These are phyloP conservation scores for Ischnura elegans DNA, from an alignment of 2,888 invertebrate species.

Conservation along the genomic window DNA sequence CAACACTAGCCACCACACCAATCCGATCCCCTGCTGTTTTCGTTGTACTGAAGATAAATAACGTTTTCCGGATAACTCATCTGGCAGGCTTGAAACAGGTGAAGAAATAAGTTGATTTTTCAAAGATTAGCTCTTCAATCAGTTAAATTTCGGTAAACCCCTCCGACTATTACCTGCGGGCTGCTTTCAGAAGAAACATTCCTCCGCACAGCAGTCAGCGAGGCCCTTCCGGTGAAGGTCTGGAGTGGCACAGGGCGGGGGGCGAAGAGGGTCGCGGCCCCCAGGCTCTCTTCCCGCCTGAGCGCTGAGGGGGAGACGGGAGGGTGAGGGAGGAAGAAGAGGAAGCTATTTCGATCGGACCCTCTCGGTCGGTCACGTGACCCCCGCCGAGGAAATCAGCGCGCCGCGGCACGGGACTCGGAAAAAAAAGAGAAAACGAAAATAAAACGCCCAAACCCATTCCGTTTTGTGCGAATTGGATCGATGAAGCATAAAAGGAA, in stretches of 20 bases:
- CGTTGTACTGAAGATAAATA: too few relatives aligned
- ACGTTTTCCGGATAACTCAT: too few relatives aligned
- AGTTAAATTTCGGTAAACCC: too few relatives aligned
- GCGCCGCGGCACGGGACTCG: neutral
- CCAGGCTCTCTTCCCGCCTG: neutral
- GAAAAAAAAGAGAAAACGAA: neutral
- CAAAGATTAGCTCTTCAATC: too few relatives aligned
- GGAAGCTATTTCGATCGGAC: neutral
- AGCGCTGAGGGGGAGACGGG: neutral
- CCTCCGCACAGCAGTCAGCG: too few relatives aligned
- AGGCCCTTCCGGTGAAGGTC: too few relatives aligned
- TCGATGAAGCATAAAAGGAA: neutral
- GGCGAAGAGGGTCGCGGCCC: neutral
- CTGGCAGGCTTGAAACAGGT: too few relatives aligned
- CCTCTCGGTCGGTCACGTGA: slow-evolving; percentile 2
- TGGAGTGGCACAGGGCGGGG: neutral
- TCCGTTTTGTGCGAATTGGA: neutral
- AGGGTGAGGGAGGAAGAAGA: neutral
- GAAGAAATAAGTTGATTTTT: too few relatives aligned
- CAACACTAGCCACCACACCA: too few relatives aligned
- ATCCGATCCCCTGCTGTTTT: too few relatives aligned
- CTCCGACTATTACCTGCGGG: too few relatives aligned
- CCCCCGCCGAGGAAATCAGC: neutral
- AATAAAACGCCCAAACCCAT: neutral
- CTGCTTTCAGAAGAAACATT: too few relatives aligned